Conservation (phyloP, 1,140 invertebrate species). For the Parapsyche elsis region DNA sequence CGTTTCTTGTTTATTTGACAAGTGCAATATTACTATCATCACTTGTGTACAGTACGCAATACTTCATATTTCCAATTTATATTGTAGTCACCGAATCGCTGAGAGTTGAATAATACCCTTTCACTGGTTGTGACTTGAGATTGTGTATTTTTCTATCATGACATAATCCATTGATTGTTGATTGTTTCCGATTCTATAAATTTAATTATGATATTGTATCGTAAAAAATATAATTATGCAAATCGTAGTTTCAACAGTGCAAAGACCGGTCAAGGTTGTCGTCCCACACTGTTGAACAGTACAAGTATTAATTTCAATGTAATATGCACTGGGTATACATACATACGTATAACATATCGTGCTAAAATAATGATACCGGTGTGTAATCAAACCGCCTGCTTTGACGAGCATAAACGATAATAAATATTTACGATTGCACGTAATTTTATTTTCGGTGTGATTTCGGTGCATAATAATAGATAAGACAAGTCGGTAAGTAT, state of each 20-base stretch:
- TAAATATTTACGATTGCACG: not conserved
- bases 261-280: constrained; percentile 28
- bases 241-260: constrained; percentile 19
- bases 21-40: not conserved
- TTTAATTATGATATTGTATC: not conserved
- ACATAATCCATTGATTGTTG: too few species aligned
- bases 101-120: too few species aligned
- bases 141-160: too few species aligned
- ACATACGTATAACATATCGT: constrained; percentile 5
- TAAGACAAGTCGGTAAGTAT: too few species aligned
- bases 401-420: not conserved
- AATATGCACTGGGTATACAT: not conserved
- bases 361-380: not conserved
- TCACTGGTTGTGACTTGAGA: not conserved
- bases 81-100: not conserved
- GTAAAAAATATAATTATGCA: not conserved
- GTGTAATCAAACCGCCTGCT: not conserved
- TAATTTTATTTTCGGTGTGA: too few species aligned
- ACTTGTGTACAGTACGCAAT: not conserved
- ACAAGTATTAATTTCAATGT: constrained; percentile 21
- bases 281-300: constrained; percentile 19
- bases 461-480: too few species aligned
- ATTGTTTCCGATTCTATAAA: too few species aligned
- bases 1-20: not conserved
- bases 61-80: not conserved